phyloP scores from a whole-genome alignment of 2,797 vertebrate genomes.

The Sarcophilus harrisii region DNA sequence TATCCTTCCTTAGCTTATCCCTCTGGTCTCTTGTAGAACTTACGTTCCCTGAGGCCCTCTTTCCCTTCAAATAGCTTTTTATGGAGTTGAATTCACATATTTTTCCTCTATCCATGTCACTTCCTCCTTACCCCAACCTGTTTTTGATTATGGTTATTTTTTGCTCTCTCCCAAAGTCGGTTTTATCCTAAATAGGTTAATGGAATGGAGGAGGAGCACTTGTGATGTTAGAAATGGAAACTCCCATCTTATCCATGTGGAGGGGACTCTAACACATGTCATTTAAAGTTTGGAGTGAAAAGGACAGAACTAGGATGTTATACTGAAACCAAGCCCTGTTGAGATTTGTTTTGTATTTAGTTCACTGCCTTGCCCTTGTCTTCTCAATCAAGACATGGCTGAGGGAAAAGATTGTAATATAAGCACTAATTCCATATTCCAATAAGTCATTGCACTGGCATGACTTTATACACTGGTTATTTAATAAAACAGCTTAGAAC shows the following conservation, averaged over 20 bases:
- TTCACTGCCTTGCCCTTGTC: neutral
- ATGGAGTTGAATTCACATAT: conserved; percentile 57
- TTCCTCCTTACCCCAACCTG: conserved; percentile 38
- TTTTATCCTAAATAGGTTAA: conserved; percentile 41
- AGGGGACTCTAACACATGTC: conserved; percentile 23
- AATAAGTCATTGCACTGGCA: too few species aligned
- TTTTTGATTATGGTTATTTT: conserved; percentile 32
- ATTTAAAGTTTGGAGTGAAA: conserved; percentile 9
- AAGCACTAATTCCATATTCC: neutral
- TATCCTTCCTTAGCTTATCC: neutral
- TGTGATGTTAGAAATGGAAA: neutral
- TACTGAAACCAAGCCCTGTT: neutral
- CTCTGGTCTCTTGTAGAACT: conserved; percentile 17
- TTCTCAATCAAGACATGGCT: neutral
- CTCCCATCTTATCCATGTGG: neutral
- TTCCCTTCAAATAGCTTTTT: conserved; percentile 46
- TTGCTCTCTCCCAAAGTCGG: conserved; percentile 4
- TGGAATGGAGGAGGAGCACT: neutral
- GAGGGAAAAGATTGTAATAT: neutral
- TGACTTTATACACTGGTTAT: too few species aligned
- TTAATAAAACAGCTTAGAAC: neutral
- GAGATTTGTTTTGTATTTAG: neutral
- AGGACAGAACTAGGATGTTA: neutral
- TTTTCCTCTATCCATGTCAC: conserved; percentile 42
- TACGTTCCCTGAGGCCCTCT: conserved; percentile 9